These are phyloP conservation scores for Carcinoscorpius rotundicauda DNA, from an alignment of 1,140 invertebrate genomes.

Conservation along the genomic window DNA sequence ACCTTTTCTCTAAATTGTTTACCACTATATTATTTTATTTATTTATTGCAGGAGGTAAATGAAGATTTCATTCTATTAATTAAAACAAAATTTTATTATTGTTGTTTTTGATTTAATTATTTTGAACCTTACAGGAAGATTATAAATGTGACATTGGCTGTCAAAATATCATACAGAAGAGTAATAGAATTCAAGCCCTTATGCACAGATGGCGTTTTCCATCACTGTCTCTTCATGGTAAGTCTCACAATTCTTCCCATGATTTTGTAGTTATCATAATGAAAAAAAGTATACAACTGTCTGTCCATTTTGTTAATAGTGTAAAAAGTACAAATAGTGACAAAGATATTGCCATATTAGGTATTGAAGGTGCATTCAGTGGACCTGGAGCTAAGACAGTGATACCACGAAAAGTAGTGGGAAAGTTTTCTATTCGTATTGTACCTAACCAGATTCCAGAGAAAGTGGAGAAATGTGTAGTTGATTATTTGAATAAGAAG, in stretches of 20 bases:
- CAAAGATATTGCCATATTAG: slow-evolving; percentile 18
- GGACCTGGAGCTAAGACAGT: slow-evolving; percentile 89
- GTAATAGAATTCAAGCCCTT: slow-evolving; percentile 44
- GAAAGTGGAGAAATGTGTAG: slow-evolving; percentile 57
- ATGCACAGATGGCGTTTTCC: slow-evolving; percentile 88
- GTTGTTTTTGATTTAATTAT: slow-evolving; percentile 5
- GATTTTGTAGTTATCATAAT: not conserved
- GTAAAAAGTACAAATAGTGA: not conserved
- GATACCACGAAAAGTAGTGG: slow-evolving; percentile 85
- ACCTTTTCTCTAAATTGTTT: too few species aligned
- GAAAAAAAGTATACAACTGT: not conserved
- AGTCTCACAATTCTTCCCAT: not conserved
- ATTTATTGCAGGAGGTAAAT: not conserved
- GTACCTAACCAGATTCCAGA: slow-evolving; percentile 81
- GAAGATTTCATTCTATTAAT: slow-evolving; percentile 1
- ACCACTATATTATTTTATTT: too few species aligned
- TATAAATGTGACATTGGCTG: slow-evolving; percentile 58
- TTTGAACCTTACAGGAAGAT: slow-evolving; percentile 38
- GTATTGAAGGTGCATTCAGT: slow-evolving; percentile 82
- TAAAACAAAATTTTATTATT: slow-evolving; percentile 1
- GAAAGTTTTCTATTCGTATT: slow-evolving; percentile 91
- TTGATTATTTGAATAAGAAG: slow-evolving; percentile 54
- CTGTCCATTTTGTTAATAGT: slow-evolving; percentile 6
- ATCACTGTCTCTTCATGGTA: slow-evolving; percentile 76
- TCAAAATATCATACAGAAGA: slow-evolving; percentile 19